Evolutionary conservation across 2,113 vertebrate species (phyloP), one percentile per base, ranked within the genome.

Genomic region (Indicator maculatus): DNA sequence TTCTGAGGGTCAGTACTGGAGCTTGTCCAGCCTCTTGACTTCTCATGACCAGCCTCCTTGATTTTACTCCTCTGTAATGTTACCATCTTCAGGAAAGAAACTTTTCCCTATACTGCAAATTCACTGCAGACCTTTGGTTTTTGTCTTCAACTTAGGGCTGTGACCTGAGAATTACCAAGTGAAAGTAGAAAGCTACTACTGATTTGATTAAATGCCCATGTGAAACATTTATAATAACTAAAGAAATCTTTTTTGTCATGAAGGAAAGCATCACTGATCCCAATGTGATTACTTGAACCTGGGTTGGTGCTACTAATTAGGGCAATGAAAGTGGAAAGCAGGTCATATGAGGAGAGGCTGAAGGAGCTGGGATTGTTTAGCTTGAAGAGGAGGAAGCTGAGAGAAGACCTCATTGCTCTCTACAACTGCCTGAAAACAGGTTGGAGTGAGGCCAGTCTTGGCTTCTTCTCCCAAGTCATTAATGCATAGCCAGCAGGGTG

Each of bases 261-360:
- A 76, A 50, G 36, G 72, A 84, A 80, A 77, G 17, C 21, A 60
- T 45, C 44, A 36, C 47, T 64, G 6, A 53, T 50, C 61, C 56
- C 89, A 53, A 75, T 83, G 12, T 83, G 64, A 91, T 94, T 87
- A 78, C 23, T 69, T 64, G 39, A 80, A 83, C 20, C 67, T 30
- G 60, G 36, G 65, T 36, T 88, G 36, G 8, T 36, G 36, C 44
- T 45, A 16, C 44, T 45, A 45, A 45, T 45, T 45, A 45, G 44
- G 44, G 18, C 44, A 45, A 45, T 7, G 17, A 45, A 45, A 8
- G 16, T 45, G 44, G 44, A 45, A 18, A 45, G 44, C 44, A 45
- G 44, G 16, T 45, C 44, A 18, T 45, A 45, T 17, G 44, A 45
- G 44, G 44, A 45, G 44, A 45, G 44, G 44, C 44, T 45, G 44